Base-by-base conservation (phyloP, 2,113 vertebrate species). In the Thomomys bottae region DNA sequence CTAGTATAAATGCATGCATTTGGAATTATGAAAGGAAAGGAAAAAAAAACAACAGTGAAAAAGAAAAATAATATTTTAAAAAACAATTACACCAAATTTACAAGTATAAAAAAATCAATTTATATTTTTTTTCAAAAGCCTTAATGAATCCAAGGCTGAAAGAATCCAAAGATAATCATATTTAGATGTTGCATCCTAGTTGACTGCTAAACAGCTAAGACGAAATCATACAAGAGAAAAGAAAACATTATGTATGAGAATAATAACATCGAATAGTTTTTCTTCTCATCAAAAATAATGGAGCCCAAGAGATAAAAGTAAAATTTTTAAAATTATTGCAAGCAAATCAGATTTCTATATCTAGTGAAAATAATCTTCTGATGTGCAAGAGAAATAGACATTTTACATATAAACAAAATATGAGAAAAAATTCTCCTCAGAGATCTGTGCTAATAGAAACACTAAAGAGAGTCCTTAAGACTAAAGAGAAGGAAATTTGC, bases 281-380 rank as follows among this genome's bases (percentile, higher is more conserved):
- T 36, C 8, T 89, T 93, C 38, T 87, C 32, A 45, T 70, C 15
- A 87, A 77, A 77, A 92, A 66, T 42, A 84, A 80, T 63, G n/a
- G 28, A 63, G 12, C 73, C 12, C 26, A 20, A 38, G 71, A 45
- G 66, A 89, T 32, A 76, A 24, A 75, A 40, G 2, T 89, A 15
- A 64, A 83, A 76, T 57, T 54, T 54, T 76, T 91, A 64, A 83
- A 79, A 75, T 18, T 61, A 49, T 24, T 78, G 34, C 45, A 85
- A 77, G 40, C 6, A 89, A 92, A 66, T 38, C 42, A 91, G n/a
- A 91, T 84, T 93, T 83, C 42, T 89, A 86, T n/a, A 87, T 54
- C 54, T 32, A 49, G 38, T 61, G 5, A 76, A 87, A 84, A 61
- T 57, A 77, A 54, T 73, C n/a, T 75, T 72, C 32, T 87, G 54